Conservation (phyloP, 2,113 vertebrate genomes). For the Prunella fulvescens region DNA sequence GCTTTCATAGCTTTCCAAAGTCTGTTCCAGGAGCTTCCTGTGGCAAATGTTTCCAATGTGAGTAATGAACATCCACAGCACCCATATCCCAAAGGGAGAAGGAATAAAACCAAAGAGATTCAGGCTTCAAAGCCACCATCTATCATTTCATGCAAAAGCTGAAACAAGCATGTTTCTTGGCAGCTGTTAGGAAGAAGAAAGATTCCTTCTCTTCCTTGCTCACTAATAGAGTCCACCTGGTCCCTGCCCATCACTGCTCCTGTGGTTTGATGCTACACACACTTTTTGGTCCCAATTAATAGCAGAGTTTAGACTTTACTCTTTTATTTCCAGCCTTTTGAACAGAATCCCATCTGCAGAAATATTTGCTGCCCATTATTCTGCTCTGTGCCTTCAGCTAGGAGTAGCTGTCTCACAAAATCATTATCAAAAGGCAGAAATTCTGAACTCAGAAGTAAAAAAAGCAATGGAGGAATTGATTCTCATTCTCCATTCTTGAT, state of each 20-base stretch:
- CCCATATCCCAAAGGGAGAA: conserved; percentile 48
- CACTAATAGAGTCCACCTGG: conserved; percentile 28
- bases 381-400: background rate
- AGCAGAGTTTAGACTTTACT: background rate
- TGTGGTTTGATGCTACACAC: background rate
- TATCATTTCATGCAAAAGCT: conserved; percentile 19
- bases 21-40: conserved; percentile 47
- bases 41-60: conserved; percentile 71
- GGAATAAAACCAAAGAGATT: conserved; percentile 9
- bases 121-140: background rate
- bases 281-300: background rate
- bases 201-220: background rate
- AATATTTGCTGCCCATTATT: background rate
- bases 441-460: background rate
- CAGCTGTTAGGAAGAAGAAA: background rate
- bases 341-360: background rate
- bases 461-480: background rate
- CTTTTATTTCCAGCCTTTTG: background rate
- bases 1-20: conserved; percentile 62
- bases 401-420: background rate
- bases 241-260: background rate
- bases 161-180: conserved; percentile 38
- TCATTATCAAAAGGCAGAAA: background rate
- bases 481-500: background rate
- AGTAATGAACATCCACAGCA: conserved; percentile 68